Evolutionary conservation across 1,140 invertebrate species (phyloP).

Genomic region (Solen grandis): DNA sequence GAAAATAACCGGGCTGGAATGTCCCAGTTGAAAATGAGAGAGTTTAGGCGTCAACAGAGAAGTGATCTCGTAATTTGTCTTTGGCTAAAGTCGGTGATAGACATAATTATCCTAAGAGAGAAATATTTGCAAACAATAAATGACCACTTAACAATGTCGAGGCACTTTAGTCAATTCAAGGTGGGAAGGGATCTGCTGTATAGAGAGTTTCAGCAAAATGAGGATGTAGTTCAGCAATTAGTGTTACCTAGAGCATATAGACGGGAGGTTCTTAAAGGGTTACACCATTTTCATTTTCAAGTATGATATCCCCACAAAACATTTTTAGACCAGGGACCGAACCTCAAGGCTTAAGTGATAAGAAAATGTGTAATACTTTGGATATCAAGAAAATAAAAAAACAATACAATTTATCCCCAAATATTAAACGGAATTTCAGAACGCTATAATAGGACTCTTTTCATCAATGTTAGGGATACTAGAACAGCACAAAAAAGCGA

Average conservation of each 20-base stretch:
- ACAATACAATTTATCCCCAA: slow-evolving; percentile 45
- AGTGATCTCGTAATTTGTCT: not conserved
- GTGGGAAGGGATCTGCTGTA: no score
- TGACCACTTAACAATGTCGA: no score
- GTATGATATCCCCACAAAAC: slow-evolving; percentile 7
- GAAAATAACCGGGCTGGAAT: no score
- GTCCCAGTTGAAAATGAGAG: no score
- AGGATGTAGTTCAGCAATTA: not conserved
- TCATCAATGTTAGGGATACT: slow-evolving; percentile 25
- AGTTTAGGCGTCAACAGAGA: no score
- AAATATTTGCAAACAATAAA: not conserved
- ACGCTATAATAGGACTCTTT: no score
- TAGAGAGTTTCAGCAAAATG: not conserved
- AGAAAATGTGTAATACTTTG: slow-evolving; percentile 9
- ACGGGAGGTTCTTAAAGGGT: not conserved
- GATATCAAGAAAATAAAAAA: slow-evolving; percentile 24
- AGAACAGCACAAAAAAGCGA: slow-evolving; percentile 30
- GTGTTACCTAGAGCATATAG: not conserved
- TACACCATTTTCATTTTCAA: slow-evolving; percentile 1
- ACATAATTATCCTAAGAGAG: not conserved
- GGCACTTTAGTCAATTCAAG: slow-evolving; percentile 1
- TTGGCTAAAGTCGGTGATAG: slow-evolving; percentile 11
- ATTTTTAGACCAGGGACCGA: slow-evolving; percentile 28
- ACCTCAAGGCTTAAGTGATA: slow-evolving; percentile 38
- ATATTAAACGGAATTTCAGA: slow-evolving; percentile 11